Base-by-base conservation (phyloP, 2,888 invertebrate species). In the Bedellia somnulentella region DNA sequence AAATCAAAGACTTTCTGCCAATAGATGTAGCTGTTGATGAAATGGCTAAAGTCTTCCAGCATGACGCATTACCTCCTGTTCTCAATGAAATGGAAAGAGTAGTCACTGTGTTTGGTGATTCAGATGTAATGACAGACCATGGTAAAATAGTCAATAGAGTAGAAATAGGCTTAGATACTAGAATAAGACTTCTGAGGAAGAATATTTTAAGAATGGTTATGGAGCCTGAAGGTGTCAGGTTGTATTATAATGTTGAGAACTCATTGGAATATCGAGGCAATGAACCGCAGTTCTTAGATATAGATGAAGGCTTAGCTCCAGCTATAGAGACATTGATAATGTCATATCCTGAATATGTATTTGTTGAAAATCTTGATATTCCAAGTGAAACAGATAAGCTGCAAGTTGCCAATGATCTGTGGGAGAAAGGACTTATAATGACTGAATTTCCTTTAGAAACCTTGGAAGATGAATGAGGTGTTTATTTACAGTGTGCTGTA, bases 211-310 rank as follows among this genome's bases (percentile, higher is more conserved):
- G 64, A 37, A 61, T 92, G 45, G 81, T 89, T 0, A 59, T 78
- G 13, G 87, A 89, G 46, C 82, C 80, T 5, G 78, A 73, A 34
- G 45, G 44, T 1, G 61, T 85, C 12, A 80, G 81, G 28, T 47
- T 95, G 17, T 96, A 93, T 60, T 91, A 90, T 58, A 85, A 85
- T 39, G 73, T 85, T 24, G 92, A 94, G 49, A 97, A 97, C 61
- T 86, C 89, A 0, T 78, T 87, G 38, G 85, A 89, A 44, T 94
- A 93, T 52, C 91, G 92, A 51, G 90, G 86, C 18, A 84, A 82
- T 51, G 92, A 93, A 17, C 85, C 78, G 51, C 47, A 61, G 9
- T 73, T 45, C 38, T 57, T 96, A 36, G 90, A 90, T 52, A 80
- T 96, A 35, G 81, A 84, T 8, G 67, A 79, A 2, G 78, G 81